Evolutionary conservation across 2,797 vertebrate genomes (phyloP), one percentile per base, ranked within the genome.

Genomic region (Pogonophryne albipinna): DNA sequence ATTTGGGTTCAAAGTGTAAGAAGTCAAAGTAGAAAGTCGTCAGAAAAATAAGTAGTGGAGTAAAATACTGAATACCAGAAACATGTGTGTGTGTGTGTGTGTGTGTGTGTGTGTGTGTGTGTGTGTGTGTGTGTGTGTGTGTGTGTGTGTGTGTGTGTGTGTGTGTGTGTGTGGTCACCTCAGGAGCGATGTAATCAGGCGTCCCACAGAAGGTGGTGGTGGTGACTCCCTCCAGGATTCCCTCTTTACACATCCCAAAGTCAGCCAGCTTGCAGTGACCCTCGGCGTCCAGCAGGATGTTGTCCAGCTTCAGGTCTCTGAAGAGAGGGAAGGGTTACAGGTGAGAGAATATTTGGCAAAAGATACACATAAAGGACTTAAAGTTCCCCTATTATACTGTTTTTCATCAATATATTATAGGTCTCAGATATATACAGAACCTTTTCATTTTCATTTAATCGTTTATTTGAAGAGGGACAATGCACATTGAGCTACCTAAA

Each of bases 221-320:
- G 1, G 97, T 99, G 79, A 97, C 96, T 16, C 97, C 97, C 0
- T 96, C 95, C 61, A 98, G 93, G 91, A 99, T 97, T 20, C 97
- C 97, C 92, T 99, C 98, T 84, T 99, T 99, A 87, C 98, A 99
- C 98, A 99, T 99, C 27, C 98, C 98, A 27, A 99, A 99, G 91
- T 99, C 98, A 1, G 98, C 98, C 82, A 99, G 95, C 84, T 99
- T 99, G 90, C 97, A 99, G 93, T 99, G 98, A 58, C 98, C 98
- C 89, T 99, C 97, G 5, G 97, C 96, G 38, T 99, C 98, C 92
- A 99, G 88, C 80, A 99, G 93, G 73, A 99, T 99, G 92, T 99
- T 99, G 93, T 99, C 98, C 95, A 99, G 94, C 96, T 99, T 99
- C 91, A 99, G 87, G 92, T 99, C 98, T 92, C 98, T 99, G 93